These are phyloP conservation scores for Reticulitermes speratus DNA, from an alignment of 1,140 invertebrate species.

Conservation along the genomic window DNA sequence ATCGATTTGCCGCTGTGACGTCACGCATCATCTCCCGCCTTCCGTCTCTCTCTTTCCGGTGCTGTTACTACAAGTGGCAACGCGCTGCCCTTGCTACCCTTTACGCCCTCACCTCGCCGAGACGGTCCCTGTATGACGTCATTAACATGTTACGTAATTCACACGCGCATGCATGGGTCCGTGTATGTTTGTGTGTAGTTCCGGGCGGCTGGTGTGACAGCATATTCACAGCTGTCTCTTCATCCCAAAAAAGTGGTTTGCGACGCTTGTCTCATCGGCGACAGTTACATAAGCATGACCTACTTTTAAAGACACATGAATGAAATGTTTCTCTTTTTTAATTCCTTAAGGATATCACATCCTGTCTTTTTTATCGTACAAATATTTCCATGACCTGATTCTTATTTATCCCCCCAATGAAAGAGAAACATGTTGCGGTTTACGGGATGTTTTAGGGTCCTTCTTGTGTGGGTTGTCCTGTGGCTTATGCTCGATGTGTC, in stretches of 20 bases:
- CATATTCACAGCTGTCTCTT: conserved; percentile 12
- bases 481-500: neutral
- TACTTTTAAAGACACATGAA: neutral
- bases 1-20: conserved; percentile 20
- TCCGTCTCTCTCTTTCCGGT: neutral
- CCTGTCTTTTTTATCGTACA: neutral
- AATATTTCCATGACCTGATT: neutral
- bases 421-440: too few relatives aligned
- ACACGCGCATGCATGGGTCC: neutral
- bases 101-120: neutral
- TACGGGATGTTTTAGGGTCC: neutral
- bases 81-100: neutral
- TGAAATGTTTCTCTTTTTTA: neutral
- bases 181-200: neutral
- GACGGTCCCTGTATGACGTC: neutral
- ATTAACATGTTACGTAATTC: neutral
- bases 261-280: neutral
- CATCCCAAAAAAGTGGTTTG: neutral
- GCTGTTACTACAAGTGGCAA: neutral
- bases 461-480: neutral
- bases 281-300: neutral
- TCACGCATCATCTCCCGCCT: neutral
- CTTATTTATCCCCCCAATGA: neutral
- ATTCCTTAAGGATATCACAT: neutral
- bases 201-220: neutral